These are phyloP conservation scores for Micromys minutus DNA, from an alignment of 2,113 vertebrate genomes.

Conservation along the genomic window DNA sequence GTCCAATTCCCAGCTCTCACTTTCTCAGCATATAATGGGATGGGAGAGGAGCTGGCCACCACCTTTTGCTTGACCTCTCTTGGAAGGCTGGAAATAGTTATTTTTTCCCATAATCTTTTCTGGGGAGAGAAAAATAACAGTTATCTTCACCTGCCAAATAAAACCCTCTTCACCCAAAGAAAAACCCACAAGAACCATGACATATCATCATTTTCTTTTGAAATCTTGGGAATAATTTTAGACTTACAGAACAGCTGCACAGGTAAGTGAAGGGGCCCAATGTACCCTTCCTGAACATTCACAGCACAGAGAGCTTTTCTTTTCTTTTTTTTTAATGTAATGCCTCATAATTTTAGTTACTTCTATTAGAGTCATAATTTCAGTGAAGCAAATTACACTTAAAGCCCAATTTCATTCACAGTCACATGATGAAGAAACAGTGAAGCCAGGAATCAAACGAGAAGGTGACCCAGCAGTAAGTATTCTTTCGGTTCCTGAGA, in stretches of 20 bases:
- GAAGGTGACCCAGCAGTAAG: too few species aligned
- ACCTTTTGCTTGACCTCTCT: neutral
- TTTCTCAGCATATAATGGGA: neutral
- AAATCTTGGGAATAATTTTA: constrained; percentile 23
- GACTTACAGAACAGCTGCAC: constrained; percentile 3
- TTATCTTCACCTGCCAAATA: neutral
- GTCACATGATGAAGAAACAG: neutral
- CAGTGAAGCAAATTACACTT: neutral
- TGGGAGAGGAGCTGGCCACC: neutral
- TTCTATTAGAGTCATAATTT: neutral
- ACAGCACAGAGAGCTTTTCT: neutral
- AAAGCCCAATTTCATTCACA: neutral
- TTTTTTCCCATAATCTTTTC: neutral
- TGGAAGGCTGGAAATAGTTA: neutral
- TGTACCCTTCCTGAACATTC: neutral
- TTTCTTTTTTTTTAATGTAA: neutral
- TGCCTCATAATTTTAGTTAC: neutral
- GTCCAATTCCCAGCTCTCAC: neutral
- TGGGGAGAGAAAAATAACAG: neutral
- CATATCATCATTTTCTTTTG: neutral
- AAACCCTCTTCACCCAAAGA: neutral
- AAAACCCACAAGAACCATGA: neutral
- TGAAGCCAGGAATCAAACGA: neutral
- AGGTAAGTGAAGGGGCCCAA: neutral
- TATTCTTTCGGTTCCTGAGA: neutral